phyloP scores from a whole-genome alignment of 1,140 invertebrate genomes.

The Frieseomelitta varia region DNA sequence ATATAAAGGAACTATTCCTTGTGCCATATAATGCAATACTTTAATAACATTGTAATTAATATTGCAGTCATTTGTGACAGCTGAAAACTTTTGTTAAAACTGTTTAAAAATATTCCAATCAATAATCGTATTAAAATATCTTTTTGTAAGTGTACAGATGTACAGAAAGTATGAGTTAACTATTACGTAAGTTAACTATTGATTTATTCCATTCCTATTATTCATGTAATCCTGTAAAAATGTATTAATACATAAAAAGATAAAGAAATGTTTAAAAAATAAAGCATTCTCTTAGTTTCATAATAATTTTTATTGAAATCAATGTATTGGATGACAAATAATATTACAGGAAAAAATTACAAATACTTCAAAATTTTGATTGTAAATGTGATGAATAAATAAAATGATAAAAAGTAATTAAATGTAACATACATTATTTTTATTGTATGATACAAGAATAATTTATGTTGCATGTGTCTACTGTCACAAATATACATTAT shows the following conservation, averaged over 20 bases:
- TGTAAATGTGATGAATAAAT: constrained; percentile 35
- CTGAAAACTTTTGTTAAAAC: constrained; percentile 29
- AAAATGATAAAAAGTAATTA: constrained; percentile 20
- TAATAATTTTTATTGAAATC: constrained; percentile 76
- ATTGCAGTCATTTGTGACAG: constrained; percentile 20
- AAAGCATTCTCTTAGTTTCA: constrained; percentile 60
- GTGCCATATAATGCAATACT: constrained; percentile 75
- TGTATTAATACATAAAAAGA: constrained; percentile 45
- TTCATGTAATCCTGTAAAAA: constrained; percentile 54
- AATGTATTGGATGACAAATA: constrained; percentile 67
- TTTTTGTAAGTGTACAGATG: constrained; percentile 72
- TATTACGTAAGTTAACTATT: constrained; percentile 45
- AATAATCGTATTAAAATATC: constrained; percentile 47
- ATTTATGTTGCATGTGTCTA: constrained; percentile 4
- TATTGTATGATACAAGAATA: constrained; percentile 14
- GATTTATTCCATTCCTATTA: constrained; percentile 52
- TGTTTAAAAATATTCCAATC: constrained; percentile 52
- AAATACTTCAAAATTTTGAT: constrained; percentile 43
- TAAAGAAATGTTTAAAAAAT: constrained; percentile 42
- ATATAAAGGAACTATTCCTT: constrained; percentile 60
- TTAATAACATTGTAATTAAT: constrained; percentile 52
- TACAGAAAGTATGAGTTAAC: constrained; percentile 63
- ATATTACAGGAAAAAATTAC: constrained; percentile 58
- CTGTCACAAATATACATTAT: constrained; percentile 1
- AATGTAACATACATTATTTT: constrained; percentile 24